Conservation (phyloP, 2,888 invertebrate species). For the Cheilosia urbana region DNA sequence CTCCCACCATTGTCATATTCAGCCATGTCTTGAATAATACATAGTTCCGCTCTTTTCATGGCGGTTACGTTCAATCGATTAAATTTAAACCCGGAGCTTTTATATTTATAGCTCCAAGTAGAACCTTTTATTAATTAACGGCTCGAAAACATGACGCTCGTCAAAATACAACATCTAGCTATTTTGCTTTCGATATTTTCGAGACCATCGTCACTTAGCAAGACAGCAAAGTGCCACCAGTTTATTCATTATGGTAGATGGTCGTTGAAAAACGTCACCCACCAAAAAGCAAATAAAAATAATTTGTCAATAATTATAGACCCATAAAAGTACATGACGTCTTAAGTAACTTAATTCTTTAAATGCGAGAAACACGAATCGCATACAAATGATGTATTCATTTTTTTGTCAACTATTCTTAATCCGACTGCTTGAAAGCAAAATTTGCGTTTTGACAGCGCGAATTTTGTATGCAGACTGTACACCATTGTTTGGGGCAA, state of each 20-base stretch:
- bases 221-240: too few species aligned
- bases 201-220: too few species aligned
- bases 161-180: not conserved
- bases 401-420: not conserved
- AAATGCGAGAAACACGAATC: slow-evolving; percentile 23
- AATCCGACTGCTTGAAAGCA: not conserved
- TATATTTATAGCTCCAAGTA: not conserved
- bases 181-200: too few species aligned
- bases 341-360: slow-evolving; percentile 8
- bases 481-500: too few species aligned
- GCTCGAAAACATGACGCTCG: not conserved
- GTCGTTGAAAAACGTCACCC: not conserved
- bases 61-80: slow-evolving; percentile 28
- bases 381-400: slow-evolving; percentile 33
- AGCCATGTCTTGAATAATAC: slow-evolving; percentile 39
- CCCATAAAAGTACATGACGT: slow-evolving; percentile 2
- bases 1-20: slow-evolving; percentile 13
- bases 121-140: not conserved
- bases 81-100: not conserved
- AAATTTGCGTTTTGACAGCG: not conserved
- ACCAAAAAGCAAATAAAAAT: slow-evolving; percentile 2
- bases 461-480: too few species aligned
- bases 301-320: not conserved
- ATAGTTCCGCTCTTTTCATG: slow-evolving; percentile 23
- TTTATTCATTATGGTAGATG: too few species aligned